Percentiles rank a stretch among this genome's conserved stretches.
Evolutionary conservation across 2,797 vertebrate species (phyloP).

Genomic region (Dermochelys coriacea): DNA sequence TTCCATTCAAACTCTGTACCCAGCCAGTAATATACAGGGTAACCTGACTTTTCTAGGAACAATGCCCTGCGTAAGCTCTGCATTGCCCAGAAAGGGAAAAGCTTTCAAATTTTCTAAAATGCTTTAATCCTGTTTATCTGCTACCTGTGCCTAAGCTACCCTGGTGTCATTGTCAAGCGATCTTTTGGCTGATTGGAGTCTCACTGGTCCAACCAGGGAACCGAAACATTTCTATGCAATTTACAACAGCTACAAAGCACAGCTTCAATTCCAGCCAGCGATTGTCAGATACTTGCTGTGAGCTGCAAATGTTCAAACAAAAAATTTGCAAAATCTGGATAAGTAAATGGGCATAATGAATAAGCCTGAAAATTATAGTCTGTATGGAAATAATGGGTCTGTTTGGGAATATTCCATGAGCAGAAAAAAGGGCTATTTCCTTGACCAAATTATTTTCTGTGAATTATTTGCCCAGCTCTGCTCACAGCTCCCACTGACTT

Average conservation of each 20-base stretch:
- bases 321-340: neutral
- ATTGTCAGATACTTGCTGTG: neutral
- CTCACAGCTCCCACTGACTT: neutral
- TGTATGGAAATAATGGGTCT: neutral
- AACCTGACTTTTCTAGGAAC: neutral
- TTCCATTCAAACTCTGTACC: neutral
- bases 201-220: neutral
- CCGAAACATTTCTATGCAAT: neutral
- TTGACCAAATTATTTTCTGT: neutral
- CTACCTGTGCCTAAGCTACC: neutral
- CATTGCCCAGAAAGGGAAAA: neutral
- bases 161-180: neutral
- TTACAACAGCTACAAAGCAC: neutral
- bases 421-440: neutral
- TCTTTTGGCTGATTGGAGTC: neutral
- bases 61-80: neutral
- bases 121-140: neutral
- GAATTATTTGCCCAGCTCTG: neutral
- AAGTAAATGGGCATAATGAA: neutral
- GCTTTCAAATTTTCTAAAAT: conserved; percentile 2
- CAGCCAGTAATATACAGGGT: neutral
- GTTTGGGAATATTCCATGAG: neutral
- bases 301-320: neutral
- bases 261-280: conserved; percentile 1
- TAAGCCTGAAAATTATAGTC: neutral